Percentiles rank a stretch among this genome's conserved stretches.
phyloP scores from a whole-genome alignment of 2,888 invertebrate species.

The Drosophila mimetica region DNA sequence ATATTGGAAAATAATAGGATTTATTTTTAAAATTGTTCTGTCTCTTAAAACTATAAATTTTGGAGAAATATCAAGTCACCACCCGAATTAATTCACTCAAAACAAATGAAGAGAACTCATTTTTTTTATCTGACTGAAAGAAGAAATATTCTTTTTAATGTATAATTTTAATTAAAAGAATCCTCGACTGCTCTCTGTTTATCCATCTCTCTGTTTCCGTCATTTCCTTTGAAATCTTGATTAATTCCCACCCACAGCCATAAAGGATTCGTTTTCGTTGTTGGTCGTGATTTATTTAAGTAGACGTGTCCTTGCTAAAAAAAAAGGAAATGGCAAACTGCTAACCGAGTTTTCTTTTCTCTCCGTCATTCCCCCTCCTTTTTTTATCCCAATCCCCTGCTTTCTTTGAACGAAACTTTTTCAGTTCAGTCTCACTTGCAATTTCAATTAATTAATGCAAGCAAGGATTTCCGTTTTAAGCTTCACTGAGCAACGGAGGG shows the following conservation, averaged over 20 bases:
- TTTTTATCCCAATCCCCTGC: background rate
- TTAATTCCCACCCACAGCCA: constrained; percentile 42
- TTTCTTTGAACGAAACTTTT: constrained; percentile 10
- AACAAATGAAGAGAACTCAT: background rate
- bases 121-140: background rate
- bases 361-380: background rate
- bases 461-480: constrained; percentile 39
- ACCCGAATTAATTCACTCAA: background rate
- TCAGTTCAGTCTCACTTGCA: constrained; percentile 41
- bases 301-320: constrained; percentile 21
- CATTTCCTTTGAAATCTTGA: constrained; percentile 39
- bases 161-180: constrained; percentile 24
- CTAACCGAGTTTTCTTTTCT: constrained; percentile 21
- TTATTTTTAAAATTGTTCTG: too few species aligned
- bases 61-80: too few species aligned
- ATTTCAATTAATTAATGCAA: constrained; percentile 51
- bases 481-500: constrained; percentile 18
- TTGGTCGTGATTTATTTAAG: constrained; percentile 29
- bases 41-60: too few species aligned
- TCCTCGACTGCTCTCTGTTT: background rate
- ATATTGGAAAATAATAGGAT: too few species aligned
- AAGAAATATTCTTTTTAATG: constrained; percentile 9
- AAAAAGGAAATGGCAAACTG: constrained; percentile 9
- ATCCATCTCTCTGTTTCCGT: background rate
- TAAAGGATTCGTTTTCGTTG: constrained; percentile 32